Base-by-base conservation (phyloP, 2,888 invertebrate species). In the Drosophila lacicola region DNA sequence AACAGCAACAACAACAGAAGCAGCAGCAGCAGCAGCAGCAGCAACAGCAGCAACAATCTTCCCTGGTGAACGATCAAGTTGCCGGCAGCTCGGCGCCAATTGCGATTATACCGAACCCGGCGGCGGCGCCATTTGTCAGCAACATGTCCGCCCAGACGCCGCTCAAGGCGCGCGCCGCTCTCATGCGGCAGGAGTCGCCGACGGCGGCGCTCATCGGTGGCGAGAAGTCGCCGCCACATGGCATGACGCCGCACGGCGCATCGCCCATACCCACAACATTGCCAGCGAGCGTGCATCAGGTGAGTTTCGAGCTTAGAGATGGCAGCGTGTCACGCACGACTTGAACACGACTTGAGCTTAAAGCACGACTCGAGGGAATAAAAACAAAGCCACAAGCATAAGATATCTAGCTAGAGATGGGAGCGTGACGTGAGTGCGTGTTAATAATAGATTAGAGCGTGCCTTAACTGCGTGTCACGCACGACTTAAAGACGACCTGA, bases 171-270 rank as follows among this genome's bases (percentile, higher is more conserved):
- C 88, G 90, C 42, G 86, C 81, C 56, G 89, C 74, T 17, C 77
- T 89, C 80, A 63, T 91, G 70, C 86, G 89, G 5, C 90, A 88
- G 70, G 91, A 92, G 29, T 92, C 92, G 60, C 92, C 92, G n/a
- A 90, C 92, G 17, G 74, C 89, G n/a, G 81, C 80, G 63, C 80
- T 89, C 3, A 73, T 78, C 9, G 87, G 84, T 0, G 81, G 85
- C 4, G 92, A 93, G 71, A 93, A 93, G 64, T 93, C 94, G 33
- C 93, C 93, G 29, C 92, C 93, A 60, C 88, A 85, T 29, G 91
- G 91, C 58, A 91, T 92, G 74, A 93, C 94, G 41, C 94, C 94
- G 17, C 93, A 93, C 49, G 90, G 89, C 74, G 92, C 93, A 19
- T 93, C 94, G 19, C 93, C 92, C 68, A 90, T 91, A 85, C 91